A percentile compares a stretch with the other conserved stretches of the same genome.
Evolutionary conservation across 2,797 vertebrate species (phyloP).

Genomic region (Cossypha polioptera): DNA sequence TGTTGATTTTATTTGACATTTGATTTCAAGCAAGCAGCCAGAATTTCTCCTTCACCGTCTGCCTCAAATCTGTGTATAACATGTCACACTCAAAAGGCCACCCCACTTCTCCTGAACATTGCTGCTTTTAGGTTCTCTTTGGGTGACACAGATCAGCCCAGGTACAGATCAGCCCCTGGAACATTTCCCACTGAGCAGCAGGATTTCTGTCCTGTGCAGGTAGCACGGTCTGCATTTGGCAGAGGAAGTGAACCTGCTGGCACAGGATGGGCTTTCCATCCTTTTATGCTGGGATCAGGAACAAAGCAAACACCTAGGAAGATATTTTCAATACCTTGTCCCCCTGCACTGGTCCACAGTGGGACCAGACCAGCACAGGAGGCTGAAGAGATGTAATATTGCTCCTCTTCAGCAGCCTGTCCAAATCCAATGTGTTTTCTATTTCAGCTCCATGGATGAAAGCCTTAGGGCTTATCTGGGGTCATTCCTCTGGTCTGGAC

Average conservation of each 20-base stretch:
- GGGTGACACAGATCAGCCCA: background rate
- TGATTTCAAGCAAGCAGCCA: background rate
- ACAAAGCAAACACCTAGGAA: background rate
- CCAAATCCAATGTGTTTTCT: background rate
- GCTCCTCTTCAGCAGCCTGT: background rate
- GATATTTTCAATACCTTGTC: background rate
- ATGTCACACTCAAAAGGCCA: background rate
- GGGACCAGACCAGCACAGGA: background rate
- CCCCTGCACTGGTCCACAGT: background rate
- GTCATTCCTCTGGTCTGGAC: background rate
- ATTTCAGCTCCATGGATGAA: background rate
- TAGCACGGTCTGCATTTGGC: background rate
- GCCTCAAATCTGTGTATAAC: background rate
- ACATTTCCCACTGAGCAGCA: background rate
- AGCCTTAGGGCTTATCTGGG: background rate
- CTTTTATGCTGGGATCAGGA: background rate
- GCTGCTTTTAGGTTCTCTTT: background rate
- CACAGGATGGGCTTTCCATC: background rate
- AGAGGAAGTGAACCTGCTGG: background rate
- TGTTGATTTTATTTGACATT: conserved; percentile 42
- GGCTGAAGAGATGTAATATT: background rate
- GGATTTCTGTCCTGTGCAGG: background rate
- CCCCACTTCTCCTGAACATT: fast-evolving
- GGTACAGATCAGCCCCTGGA: background rate
- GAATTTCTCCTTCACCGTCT: background rate